Evolutionary conservation across 2,888 invertebrate species (phyloP).

Genomic region (Lottia scabra): DNA sequence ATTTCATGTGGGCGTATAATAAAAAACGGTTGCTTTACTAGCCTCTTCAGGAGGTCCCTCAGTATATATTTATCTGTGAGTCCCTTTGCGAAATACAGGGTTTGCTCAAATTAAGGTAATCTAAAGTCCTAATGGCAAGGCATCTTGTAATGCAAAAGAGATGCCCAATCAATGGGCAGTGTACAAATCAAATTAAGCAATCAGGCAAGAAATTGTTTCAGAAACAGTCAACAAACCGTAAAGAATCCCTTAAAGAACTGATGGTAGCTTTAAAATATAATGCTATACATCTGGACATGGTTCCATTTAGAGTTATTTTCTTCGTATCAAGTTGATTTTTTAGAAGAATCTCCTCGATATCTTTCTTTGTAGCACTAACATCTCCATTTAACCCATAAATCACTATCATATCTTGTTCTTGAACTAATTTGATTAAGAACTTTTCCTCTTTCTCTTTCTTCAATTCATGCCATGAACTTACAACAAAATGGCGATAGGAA

Average conservation of each 20-base stretch:
- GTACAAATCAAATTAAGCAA: too few species aligned
- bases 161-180: too few species aligned
- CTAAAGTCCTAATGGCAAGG: too few species aligned
- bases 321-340: not conserved
- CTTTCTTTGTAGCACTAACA: not conserved
- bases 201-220: too few species aligned
- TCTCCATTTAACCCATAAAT: not conserved
- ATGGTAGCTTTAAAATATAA: not conserved
- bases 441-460: not conserved
- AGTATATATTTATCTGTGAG: too few species aligned
- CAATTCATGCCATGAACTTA: not conserved
- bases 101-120: too few species aligned
- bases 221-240: too few species aligned
- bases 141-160: too few species aligned
- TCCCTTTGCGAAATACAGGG: too few species aligned
- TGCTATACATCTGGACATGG: not conserved
- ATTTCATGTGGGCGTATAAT: too few species aligned
- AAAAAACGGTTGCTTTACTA: too few species aligned
- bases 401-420: not conserved
- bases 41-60: too few species aligned
- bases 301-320: not conserved
- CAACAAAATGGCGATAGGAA: not conserved
- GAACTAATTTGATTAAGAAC: not conserved
- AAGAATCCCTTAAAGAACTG: not conserved
- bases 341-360: not conserved